Percentiles rank a stretch among this genome's conserved stretches.
These are phyloP conservation scores for Ictidomys tridecemlineatus DNA, from an alignment of 2,113 vertebrate species.

Conservation along the genomic window DNA sequence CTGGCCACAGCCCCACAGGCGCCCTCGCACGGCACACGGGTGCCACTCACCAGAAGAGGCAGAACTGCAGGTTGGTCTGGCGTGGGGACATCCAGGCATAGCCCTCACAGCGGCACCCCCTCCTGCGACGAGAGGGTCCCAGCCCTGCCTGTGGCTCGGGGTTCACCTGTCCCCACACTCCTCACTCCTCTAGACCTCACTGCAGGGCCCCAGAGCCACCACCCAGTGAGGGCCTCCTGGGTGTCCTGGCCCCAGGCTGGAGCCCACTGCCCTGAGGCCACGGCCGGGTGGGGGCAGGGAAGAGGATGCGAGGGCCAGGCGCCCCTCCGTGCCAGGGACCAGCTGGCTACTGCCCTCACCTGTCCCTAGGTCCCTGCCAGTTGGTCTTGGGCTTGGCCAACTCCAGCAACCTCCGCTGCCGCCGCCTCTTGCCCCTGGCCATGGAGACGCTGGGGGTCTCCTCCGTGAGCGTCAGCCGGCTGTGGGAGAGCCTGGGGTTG, in stretches of 20 bases:
- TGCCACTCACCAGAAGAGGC: conserved; percentile 76
- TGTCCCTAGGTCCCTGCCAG: conserved; percentile 70
- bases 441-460: rapidly evolving
- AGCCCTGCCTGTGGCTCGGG: conserved; percentile 15
- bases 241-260: too few species aligned
- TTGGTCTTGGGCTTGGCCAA: conserved; percentile 75
- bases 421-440: neutral
- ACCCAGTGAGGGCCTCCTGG: too few species aligned
- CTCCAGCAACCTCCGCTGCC: neutral
- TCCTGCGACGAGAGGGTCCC: conserved; percentile 66
- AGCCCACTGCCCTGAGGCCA: too few species aligned
- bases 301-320: too few species aligned
- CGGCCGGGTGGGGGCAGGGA: neutral
- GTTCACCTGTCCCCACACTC: neutral
- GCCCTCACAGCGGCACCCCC: conserved; percentile 58
- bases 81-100: conserved; percentile 56
- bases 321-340: too few species aligned
- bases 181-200: neutral
- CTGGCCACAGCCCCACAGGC: neutral
- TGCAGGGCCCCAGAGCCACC: too few species aligned
- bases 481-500: neutral
- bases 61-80: conserved; percentile 53
- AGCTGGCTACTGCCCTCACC: conserved; percentile 11
- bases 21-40: too few species aligned
- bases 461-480: conserved; percentile 56